Conservation (phyloP, 2,888 invertebrate genomes). For the Steinernema hermaphroditum region DNA sequence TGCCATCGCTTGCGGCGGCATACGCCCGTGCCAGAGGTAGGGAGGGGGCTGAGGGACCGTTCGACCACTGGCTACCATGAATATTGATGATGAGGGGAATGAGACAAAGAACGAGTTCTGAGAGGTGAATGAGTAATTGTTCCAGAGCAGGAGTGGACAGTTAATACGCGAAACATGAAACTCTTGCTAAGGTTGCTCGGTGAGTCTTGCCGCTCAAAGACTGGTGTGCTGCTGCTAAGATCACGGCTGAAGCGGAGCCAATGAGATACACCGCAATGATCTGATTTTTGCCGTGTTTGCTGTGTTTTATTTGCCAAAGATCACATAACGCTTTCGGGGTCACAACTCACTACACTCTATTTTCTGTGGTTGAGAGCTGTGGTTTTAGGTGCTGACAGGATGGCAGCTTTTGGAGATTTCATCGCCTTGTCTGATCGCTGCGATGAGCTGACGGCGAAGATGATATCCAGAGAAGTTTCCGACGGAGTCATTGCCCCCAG, state of each 20-base stretch:
- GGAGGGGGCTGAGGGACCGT: constrained; percentile 24
- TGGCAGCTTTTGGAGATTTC: constrained; percentile 99
- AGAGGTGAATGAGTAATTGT: constrained; percentile 1
- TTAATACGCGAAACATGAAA: constrained; percentile 37
- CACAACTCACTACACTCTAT: neutral
- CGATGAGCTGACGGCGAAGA: constrained; percentile 84
- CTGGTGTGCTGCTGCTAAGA: neutral
- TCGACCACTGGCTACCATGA: neutral
- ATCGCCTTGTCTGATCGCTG: constrained; percentile 88
- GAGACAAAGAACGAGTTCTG: neutral
- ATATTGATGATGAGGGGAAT: neutral
- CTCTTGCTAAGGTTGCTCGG: constrained; percentile 33
- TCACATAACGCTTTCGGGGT: constrained; percentile 2
- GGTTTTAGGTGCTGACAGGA: constrained; percentile 84
- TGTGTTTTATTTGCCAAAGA: neutral
- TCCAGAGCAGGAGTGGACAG: constrained; percentile 49
- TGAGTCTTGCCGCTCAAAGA: constrained; percentile 29
- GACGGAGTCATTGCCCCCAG: constrained; percentile 97
- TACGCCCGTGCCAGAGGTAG: constrained; percentile 51
- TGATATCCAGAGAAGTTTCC: constrained; percentile 88
- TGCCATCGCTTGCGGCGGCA: constrained; percentile 60
- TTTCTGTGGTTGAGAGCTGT: no score
- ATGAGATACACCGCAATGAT: neutral
- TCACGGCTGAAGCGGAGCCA: neutral
- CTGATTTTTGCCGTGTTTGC: constrained; percentile 31